phyloP scores from a whole-genome alignment of 2,797 vertebrate genomes.

The Orestias chungarensis region DNA sequence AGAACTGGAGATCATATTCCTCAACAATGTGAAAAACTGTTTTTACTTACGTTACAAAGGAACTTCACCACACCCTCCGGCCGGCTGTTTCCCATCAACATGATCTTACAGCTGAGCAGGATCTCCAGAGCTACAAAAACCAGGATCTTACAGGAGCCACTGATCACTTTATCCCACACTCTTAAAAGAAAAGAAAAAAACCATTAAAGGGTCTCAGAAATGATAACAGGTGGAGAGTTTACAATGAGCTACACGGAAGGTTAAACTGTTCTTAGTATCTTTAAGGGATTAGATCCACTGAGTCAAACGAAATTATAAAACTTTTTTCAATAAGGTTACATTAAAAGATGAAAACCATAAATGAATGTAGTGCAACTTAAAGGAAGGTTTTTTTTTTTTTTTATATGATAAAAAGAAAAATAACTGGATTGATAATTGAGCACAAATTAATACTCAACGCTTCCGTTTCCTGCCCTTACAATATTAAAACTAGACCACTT shows the following conservation, averaged over 20 bases:
- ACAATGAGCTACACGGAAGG: neutral
- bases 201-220: conserved; percentile 1
- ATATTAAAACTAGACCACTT: neutral
- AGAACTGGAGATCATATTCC: too few relatives aligned
- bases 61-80: conserved; percentile 87
- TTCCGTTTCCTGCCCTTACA: neutral
- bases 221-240: neutral
- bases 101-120: conserved; percentile 93
- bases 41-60: conserved; percentile 88
- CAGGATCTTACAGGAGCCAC: conserved; percentile 97
- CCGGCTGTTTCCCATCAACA: conserved; percentile 86
- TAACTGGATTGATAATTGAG: neutral
- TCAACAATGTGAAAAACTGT: neutral
- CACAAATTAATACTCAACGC: neutral
- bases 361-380: neutral
- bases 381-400: neutral
- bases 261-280: neutral
- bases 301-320: neutral
- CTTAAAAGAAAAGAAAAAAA: conserved; percentile 62
- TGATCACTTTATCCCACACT: conserved; percentile 98
- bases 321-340: neutral
- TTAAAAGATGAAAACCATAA: neutral
- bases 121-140: conserved; percentile 97
- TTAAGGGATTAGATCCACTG: neutral
- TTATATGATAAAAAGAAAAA: neutral